Conservation (phyloP, 2,113 vertebrate genomes). For the Peromyscus californicus region DNA sequence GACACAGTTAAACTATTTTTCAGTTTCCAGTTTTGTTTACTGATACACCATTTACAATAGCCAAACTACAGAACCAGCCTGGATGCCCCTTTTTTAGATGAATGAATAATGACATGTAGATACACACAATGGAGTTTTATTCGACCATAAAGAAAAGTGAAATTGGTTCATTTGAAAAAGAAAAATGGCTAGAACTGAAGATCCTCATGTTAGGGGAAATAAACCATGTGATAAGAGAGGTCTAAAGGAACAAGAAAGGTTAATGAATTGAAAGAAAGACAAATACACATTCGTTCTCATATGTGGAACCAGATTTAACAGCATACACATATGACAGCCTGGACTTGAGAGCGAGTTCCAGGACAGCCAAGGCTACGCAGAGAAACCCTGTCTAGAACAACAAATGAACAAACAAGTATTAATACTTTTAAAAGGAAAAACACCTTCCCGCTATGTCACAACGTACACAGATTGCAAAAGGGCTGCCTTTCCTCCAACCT, state of each 20-base stretch:
- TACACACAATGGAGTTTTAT: neutral
- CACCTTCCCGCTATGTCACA: neutral
- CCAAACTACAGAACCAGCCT: neutral
- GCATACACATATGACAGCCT: neutral
- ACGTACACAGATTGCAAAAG: neutral
- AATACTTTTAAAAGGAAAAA: neutral
- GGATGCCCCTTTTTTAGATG: too few relatives aligned
- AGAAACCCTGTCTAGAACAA: neutral
- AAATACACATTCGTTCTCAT: neutral
- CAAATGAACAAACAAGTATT: neutral
- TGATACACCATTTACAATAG: neutral
- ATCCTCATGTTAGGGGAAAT: neutral
- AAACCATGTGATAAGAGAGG: neutral
- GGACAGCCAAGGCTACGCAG: neutral
- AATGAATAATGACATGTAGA: neutral
- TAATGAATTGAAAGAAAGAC: neutral
- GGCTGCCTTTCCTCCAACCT: neutral
- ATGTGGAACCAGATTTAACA: neutral
- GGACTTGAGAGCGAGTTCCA: neutral
- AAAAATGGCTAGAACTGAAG: neutral
- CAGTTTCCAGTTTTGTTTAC: neutral
- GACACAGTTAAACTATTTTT: neutral
- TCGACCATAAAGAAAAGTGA: neutral
- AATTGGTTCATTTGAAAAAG: neutral
- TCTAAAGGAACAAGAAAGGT: neutral